Conservation (phyloP, 1,140 invertebrate genomes). For the Hycleus phaleratus region DNA sequence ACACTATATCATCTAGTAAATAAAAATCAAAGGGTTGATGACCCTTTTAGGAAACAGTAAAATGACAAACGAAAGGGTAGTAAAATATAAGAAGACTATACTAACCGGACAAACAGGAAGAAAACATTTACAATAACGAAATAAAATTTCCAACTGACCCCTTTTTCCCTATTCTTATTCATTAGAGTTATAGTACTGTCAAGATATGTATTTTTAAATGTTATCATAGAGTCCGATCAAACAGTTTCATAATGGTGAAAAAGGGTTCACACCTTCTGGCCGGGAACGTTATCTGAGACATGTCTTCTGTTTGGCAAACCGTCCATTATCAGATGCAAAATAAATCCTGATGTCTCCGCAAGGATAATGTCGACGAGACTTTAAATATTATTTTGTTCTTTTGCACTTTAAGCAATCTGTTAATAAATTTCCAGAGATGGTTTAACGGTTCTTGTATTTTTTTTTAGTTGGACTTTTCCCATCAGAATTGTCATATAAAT, state of each 20-base stretch:
- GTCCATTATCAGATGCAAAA: constrained; percentile 8
- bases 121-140: constrained; percentile 6
- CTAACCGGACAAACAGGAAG: constrained; percentile 5
- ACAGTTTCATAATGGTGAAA: not conserved
- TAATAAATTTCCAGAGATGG: too few species aligned
- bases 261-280: constrained; percentile 15
- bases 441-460: too few species aligned
- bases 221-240: constrained; percentile 7
- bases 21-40: not conserved
- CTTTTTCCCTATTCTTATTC: too few species aligned
- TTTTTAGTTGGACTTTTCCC: too few species aligned
- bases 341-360: not conserved
- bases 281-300: not conserved
- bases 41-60: not conserved
- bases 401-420: too few species aligned
- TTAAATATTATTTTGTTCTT: too few species aligned
- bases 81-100: too few species aligned
- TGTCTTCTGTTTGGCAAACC: not conserved
- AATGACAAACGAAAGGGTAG: too few species aligned
- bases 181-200: too few species aligned
- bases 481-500: too few species aligned
- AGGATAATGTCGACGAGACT: too few species aligned
- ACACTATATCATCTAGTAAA: not conserved
- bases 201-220: too few species aligned
- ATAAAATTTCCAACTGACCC: not conserved